Conservation (phyloP, 1,140 invertebrate species). For the Ganaspis sp. region DNA sequence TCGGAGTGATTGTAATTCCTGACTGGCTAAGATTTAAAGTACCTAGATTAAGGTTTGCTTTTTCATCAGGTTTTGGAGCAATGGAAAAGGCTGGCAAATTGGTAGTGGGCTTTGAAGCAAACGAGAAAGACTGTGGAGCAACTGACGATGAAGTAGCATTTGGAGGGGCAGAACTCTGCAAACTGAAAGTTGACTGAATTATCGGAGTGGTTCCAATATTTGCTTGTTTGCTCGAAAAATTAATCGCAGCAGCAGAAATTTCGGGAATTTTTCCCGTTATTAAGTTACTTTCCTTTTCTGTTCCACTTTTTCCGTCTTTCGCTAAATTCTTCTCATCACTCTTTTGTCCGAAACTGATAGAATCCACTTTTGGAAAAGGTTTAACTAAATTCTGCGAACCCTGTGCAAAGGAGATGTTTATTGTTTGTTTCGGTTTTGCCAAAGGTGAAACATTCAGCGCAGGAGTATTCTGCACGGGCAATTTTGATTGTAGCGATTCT, state of each 20-base stretch:
- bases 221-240: not conserved
- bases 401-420: slow-evolving; percentile 28
- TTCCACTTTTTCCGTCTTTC: not conserved
- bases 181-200: not conserved
- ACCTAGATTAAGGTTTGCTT: slow-evolving; percentile 3
- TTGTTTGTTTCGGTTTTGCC: slow-evolving; percentile 49
- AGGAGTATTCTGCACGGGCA: not conserved
- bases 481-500: slow-evolving; percentile 47
- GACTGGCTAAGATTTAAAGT: not conserved
- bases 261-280: slow-evolving; percentile 8
- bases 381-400: slow-evolving; percentile 33
- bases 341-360: slow-evolving; percentile 57
- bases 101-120: slow-evolving; percentile 30
- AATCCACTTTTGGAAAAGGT: slow-evolving; percentile 55
- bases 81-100: slow-evolving; percentile 27
- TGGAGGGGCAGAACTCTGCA: slow-evolving; percentile 6
- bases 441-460: slow-evolving; percentile 32
- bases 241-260: not conserved
- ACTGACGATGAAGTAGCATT: not conserved
- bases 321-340: slow-evolving; percentile 39
- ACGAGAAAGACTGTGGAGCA: slow-evolving; percentile 30
- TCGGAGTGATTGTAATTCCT: not conserved
- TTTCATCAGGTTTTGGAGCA: not conserved
- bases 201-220: not conserved
- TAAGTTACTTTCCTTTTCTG: slow-evolving; percentile 26